Conservation (phyloP, 2,888 invertebrate species). For the Eilema griseolum region DNA sequence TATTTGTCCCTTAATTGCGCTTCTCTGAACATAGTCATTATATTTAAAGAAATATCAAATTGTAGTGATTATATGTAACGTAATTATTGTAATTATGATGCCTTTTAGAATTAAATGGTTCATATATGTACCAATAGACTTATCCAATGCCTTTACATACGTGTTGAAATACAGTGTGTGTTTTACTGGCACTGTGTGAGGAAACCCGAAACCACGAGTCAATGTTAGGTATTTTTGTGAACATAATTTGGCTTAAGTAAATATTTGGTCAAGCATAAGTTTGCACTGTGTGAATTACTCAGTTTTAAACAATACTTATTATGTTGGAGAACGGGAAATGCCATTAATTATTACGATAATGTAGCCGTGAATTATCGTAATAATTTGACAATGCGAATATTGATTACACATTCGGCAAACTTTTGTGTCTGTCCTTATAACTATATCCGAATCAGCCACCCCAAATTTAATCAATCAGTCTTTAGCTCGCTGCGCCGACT, state of each 20-base stretch:
- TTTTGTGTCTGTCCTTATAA: no score
- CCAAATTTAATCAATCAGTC: no score
- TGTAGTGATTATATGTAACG: constrained; percentile 16
- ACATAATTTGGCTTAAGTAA: no score
- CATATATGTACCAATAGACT: constrained; percentile 22
- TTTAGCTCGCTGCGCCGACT: no score
- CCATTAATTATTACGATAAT: no score
- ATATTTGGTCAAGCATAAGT: no score
- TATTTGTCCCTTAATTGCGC: not conserved
- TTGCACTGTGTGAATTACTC: no score
- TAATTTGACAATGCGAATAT: not conserved
- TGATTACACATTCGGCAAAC: no score
- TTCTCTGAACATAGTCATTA: not conserved
- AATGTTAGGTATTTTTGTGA: no score
- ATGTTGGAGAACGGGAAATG: no score
- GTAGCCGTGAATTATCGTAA: not conserved
- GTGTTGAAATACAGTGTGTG: not conserved
- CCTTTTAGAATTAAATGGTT: constrained; percentile 31
- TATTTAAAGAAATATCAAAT: constrained; percentile 20
- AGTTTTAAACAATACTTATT: not conserved
- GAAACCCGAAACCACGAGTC: not conserved
- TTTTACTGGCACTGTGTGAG: not conserved
- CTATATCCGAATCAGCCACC: no score
- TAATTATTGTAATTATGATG: constrained; percentile 30
- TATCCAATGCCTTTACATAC: constrained; percentile 29